Evolutionary conservation across 2,797 vertebrate genomes (phyloP).

Genomic region (Steatocranus sp.): DNA sequence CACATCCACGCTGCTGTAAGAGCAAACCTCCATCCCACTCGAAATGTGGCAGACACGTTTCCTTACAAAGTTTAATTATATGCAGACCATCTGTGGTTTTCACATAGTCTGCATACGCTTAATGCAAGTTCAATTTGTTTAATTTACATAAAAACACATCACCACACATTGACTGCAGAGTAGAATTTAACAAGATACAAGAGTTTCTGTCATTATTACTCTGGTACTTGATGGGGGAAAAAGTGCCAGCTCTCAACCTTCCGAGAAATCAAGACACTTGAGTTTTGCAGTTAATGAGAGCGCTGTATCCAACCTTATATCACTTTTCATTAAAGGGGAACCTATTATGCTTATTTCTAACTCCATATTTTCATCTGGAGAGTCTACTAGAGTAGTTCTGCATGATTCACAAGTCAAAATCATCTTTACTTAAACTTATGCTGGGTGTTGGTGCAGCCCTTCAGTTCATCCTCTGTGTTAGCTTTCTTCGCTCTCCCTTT

Average conservation of each 20-base stretch:
- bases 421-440: neutral
- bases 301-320: neutral
- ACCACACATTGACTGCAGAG: neutral
- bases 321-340: neutral
- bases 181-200: constrained; percentile 1
- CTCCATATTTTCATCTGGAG: neutral
- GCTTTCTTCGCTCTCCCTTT: neutral
- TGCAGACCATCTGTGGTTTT: constrained; percentile 35
- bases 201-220: constrained; percentile 1
- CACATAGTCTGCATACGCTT: constrained; percentile 15
- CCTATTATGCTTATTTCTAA: neutral
- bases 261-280: neutral
- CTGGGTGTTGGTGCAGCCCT: neutral
- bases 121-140: constrained; percentile 18
- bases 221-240: neutral
- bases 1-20: neutral
- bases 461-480: neutral
- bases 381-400: neutral
- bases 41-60: neutral
- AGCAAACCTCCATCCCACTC: constrained; percentile 30
- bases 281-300: neutral
- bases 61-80: constrained; percentile 30
- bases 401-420: neutral
- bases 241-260: neutral
- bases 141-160: constrained; percentile 31